Evolutionary conservation across 23 tunicate genomes (phyloP), one percentile per base, ranked within the genome.

Genomic region (Phallusia fumigata): DNA sequence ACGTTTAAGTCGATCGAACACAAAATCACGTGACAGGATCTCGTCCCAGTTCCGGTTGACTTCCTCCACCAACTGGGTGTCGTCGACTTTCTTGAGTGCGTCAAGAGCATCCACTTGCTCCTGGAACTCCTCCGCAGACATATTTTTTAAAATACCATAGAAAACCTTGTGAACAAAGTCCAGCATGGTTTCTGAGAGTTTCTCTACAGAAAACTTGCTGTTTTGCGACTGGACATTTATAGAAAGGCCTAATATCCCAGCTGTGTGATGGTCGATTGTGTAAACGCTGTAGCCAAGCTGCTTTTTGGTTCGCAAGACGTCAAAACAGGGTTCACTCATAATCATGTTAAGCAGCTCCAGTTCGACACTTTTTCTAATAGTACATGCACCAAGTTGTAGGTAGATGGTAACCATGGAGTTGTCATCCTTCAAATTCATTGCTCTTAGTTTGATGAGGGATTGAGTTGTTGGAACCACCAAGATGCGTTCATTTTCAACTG

Each of bases 301-400:
- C 73, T 93, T 84, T 64, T 88, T 85, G 6, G 98, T 93, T 24
- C 98, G 87, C 65, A 93, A 79, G 36, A 93, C 82, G 73, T 93
- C 85, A 74, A 93, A 93, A 76, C 98, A 93, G 18, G 98, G 98
- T 52, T 93, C 98, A 36, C 85, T 85, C 90, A 93, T 84, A 0
- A 82, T 74, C 18, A 74, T 33, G n/a, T 74, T 65, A 15, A 93
- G 74, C 21, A 93, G 76, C 58, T 85, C 81, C 79, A 85, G 31
- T 8, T 84, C 33, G 8, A 78, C 80, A 32, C 86, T 69, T 11
- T 82, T 78, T n/a, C 64, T 26, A 10, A 85, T 80, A 65, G 45
- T n/a, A 24, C 76, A 64, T 3, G 45, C 51, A 21, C 89, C 89
- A 44, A 16, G 76, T 44, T 90, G 95, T 36, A 90, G 36, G 82